A percentile compares a stretch with the other conserved stretches of the same genome.
Conservation (phyloP, 2,797 vertebrate genomes). For the Melanotaenia maccullochi region DNA sequence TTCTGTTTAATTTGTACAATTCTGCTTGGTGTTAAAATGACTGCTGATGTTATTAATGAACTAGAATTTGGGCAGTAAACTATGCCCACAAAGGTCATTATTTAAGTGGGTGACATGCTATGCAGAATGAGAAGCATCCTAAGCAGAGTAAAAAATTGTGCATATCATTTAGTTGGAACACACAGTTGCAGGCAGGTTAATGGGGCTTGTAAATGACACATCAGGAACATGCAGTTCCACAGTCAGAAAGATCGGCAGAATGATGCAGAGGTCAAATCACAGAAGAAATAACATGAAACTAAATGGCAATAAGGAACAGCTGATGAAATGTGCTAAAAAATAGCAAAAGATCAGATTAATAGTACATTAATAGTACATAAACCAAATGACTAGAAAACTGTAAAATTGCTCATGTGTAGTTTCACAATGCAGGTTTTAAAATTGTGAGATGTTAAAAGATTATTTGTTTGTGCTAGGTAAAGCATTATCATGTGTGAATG, state of each 20-base stretch:
- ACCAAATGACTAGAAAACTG: no score
- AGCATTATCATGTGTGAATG: no score
- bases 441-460: no score
- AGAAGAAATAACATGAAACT: neutral
- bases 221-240: neutral
- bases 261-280: neutral
- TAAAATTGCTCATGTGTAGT: no score
- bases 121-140: neutral
- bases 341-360: neutral
- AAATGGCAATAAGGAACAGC: no score
- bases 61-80: neutral
- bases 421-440: no score
- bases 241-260: neutral
- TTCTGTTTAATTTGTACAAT: no score
- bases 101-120: neutral
- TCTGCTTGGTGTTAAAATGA: no score
- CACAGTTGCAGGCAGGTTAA: neutral
- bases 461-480: no score
- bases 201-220: neutral
- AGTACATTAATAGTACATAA: no score
- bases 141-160: neutral
- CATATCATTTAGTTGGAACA: neutral
- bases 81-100: neutral
- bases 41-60: no score
- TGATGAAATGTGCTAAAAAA: neutral